phyloP scores from a whole-genome alignment of 2,113 vertebrate species.

The Hypanus sabinus region DNA sequence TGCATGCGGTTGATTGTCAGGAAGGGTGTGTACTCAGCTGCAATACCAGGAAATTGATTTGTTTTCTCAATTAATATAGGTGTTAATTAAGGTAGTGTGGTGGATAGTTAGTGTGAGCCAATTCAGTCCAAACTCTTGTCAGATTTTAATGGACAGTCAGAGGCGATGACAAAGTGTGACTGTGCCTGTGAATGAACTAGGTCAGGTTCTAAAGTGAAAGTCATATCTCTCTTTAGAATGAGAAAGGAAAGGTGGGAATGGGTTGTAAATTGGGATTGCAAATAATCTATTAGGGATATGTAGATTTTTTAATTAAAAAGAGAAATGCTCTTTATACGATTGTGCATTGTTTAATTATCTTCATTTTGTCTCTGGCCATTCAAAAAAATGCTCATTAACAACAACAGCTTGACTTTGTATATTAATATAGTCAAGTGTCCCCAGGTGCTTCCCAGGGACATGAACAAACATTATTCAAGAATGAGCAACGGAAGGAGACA shows the following conservation, averaged over 20 bases:
- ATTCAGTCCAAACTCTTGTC: background rate
- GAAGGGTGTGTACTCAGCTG: background rate
- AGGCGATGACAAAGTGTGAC: background rate
- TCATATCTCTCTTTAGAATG: background rate
- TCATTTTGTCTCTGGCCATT: background rate
- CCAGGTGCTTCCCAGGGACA: no score
- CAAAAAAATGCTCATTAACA: background rate
- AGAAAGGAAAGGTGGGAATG: background rate
- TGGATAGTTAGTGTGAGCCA: background rate
- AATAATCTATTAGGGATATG: background rate
- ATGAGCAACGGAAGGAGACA: no score
- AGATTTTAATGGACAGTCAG: background rate
- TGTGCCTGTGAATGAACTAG: background rate
- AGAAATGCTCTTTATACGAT: no score
- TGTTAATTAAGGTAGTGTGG: background rate
- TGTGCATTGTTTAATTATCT: background rate
- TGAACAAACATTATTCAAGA: no score
- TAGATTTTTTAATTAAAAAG: background rate
- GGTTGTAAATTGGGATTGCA: background rate
- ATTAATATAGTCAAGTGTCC: no score
- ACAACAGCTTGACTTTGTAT: no score
- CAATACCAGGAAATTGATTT: background rate
- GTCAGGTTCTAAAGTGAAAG: background rate
- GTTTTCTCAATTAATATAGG: slow-evolving; percentile 25
- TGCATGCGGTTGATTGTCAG: background rate